Percentiles rank a stretch among this genome's conserved stretches.
phyloP scores from a whole-genome alignment of 2,113 vertebrate species.

The Corythoichthys intestinalis region DNA sequence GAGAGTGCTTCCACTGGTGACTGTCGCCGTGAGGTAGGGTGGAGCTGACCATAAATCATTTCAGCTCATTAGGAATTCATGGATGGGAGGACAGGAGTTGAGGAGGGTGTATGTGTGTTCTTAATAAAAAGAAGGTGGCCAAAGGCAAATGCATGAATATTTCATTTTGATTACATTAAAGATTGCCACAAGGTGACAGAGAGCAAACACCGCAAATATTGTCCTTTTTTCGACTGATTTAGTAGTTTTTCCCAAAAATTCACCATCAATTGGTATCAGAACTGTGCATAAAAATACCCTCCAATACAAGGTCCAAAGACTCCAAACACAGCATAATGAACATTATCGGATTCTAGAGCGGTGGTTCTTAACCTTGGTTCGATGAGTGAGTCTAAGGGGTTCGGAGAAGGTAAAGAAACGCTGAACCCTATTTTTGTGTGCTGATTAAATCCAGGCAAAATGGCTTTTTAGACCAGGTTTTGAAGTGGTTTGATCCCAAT shows the following conservation, averaged over 20 bases:
- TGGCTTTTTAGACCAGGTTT: too few species aligned
- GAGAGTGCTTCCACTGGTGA: slow-evolving; percentile 60
- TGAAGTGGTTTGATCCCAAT: too few species aligned
- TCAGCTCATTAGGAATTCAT: slow-evolving; percentile 61
- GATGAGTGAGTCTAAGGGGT: too few species aligned
- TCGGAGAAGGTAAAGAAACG: too few species aligned
- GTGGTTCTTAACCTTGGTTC: too few species aligned
- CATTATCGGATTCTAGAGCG: not conserved
- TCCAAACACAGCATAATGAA: not conserved
- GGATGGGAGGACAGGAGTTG: slow-evolving; percentile 23
- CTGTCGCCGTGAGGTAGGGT: slow-evolving; percentile 28
- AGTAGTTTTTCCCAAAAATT: not conserved
- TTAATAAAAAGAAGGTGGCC: slow-evolving; percentile 7
- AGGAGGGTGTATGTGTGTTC: slow-evolving; percentile 1
- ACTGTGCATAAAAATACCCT: not conserved
- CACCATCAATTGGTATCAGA: not conserved
- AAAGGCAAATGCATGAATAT: slow-evolving; percentile 20
- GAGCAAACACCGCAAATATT: slow-evolving; percentile 14
- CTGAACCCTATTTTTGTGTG: too few species aligned
- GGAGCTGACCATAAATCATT: slow-evolving; percentile 58
- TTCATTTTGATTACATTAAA: slow-evolving; percentile 30
- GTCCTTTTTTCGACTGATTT: not conserved
- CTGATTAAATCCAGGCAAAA: too few species aligned
- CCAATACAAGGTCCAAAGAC: not conserved
- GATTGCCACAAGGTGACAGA: slow-evolving; percentile 27